Evolutionary conservation across 2,888 invertebrate genomes (phyloP), one percentile per base, ranked within the genome.

Genomic region (Bombylius major): DNA sequence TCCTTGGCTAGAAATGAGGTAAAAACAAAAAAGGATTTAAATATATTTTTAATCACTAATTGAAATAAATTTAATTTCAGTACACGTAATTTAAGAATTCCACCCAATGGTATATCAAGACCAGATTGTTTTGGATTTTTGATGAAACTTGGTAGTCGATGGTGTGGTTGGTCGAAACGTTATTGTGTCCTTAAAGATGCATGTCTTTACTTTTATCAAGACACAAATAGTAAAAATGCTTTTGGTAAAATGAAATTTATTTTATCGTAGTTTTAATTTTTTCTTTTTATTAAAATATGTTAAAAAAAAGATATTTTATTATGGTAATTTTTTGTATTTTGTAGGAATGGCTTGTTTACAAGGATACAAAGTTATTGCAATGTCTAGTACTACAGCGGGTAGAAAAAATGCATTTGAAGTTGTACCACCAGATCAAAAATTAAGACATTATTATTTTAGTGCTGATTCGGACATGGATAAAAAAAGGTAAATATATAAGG

Each of bases 111-210:
- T 45, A 86, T 95, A 59, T 80, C 83, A 14, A 79, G 87, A 58
- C 89, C 94, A 0, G 95, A 96, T 70, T 96, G 95, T 75, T 89
- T 88, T 69, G 96, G 96, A n/a, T 89, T 89, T 72, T 80, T 96
- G 57, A 83, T 86, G 75, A 94, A 94, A 75, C 79, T 94, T 61
- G 86, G 87, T 53, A 87, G 84, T 58, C 86, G 87, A 65, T 88
- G 90, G 79, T 87, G 89, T 68, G 86, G 89, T 31, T 96, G 95
- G 94, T 87, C 87, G 59, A 84, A 89, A 67, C 81, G 93, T 54
- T 96, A 93, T 76, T 95, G 94, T 77, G 89, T 97, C 44, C 80
- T 96, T 50, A 96, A 95, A 73, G 94, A 95, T 71, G 96, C 94
- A 48, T 93, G 93, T 65, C 80, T 96, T 33, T 96, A 93, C 76